phyloP scores from a whole-genome alignment of 2,113 vertebrate species.

The Syngnathus typhle region DNA sequence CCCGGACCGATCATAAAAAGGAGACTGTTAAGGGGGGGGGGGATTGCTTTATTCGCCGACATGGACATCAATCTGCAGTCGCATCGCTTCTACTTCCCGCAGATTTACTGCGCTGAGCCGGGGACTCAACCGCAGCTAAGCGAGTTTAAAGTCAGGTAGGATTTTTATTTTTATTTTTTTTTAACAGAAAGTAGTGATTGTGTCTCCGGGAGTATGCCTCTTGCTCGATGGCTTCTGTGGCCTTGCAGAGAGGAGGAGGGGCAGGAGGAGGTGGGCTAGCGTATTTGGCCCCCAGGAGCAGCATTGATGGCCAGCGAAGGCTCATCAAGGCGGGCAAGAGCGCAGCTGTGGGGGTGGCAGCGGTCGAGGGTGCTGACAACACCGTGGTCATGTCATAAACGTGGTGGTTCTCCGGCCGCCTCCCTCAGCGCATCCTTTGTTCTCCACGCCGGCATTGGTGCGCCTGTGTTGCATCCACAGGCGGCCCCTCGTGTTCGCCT shows the following conservation, averaged over 20 bases:
- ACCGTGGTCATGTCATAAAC: slow-evolving; percentile 34
- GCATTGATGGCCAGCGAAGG: slow-evolving; percentile 43
- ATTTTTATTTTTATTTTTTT: not conserved
- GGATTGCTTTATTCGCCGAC: slow-evolving; percentile 9
- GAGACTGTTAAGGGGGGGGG: not conserved
- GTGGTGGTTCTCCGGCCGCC: not conserved
- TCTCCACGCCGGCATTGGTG: slow-evolving; percentile 40
- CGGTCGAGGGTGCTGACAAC: slow-evolving; percentile 36
- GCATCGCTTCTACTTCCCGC: slow-evolving; percentile 70
- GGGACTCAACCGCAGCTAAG: slow-evolving; percentile 58
- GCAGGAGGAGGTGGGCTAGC: slow-evolving; percentile 54
- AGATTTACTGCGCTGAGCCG: slow-evolving; percentile 68
- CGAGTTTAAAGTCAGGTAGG: slow-evolving; percentile 74
- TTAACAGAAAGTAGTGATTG: not conserved
- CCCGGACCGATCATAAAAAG: slow-evolving; percentile 6
- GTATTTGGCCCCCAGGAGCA: slow-evolving; percentile 43
- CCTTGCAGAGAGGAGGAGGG: slow-evolving; percentile 59
- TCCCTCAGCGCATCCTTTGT: slow-evolving; percentile 59
- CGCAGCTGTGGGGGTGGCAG: not conserved
- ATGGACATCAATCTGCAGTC: slow-evolving; percentile 74
- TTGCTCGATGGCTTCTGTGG: slow-evolving; percentile 42
- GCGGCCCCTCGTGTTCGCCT: slow-evolving; percentile 40
- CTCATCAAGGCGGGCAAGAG: slow-evolving; percentile 52
- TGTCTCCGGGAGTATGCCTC: slow-evolving; percentile 8
- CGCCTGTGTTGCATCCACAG: slow-evolving; percentile 43